Conservation (phyloP, 92 coral and sea anemone species). For the Zoanthus sociatus region DNA sequence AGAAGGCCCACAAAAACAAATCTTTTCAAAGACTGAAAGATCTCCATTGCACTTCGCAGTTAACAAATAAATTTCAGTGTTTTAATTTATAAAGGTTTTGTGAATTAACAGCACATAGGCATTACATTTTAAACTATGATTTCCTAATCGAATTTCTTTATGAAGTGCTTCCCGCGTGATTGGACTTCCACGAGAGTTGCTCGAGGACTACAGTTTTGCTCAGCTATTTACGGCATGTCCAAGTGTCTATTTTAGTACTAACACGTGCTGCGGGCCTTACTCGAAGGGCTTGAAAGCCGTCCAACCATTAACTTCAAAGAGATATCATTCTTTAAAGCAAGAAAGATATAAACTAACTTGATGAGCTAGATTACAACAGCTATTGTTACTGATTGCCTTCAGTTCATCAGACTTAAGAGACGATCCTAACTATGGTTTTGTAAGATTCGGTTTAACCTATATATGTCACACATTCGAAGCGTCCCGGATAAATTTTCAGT, state of each 20-base stretch:
- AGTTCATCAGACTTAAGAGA: too few relatives aligned
- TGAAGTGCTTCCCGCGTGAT: neutral
- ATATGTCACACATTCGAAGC: too few relatives aligned
- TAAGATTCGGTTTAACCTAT: too few relatives aligned
- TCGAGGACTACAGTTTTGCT: neutral
- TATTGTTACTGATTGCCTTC: too few relatives aligned
- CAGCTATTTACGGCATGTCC: constrained; percentile 5
- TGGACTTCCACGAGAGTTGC: neutral
- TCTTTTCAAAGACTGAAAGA: neutral
- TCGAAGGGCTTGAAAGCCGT: constrained; percentile 14
- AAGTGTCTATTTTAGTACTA: neutral
- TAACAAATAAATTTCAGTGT: neutral
- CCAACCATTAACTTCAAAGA: constrained; percentile 36
- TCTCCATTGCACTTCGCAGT: neutral
- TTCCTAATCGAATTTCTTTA: neutral
- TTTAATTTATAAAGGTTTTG: neutral
- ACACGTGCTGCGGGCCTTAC: constrained; percentile 15
- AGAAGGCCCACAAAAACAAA: constrained; percentile 5
- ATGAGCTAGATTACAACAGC: too few relatives aligned
- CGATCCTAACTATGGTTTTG: neutral
- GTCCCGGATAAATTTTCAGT: too few relatives aligned
- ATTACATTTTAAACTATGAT: neutral
- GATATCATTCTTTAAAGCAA: neutral
- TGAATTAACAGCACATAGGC: neutral
- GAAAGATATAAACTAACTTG: too few relatives aligned